phyloP scores from a whole-genome alignment of 2,113 vertebrate genomes.

The Numenius arquata region DNA sequence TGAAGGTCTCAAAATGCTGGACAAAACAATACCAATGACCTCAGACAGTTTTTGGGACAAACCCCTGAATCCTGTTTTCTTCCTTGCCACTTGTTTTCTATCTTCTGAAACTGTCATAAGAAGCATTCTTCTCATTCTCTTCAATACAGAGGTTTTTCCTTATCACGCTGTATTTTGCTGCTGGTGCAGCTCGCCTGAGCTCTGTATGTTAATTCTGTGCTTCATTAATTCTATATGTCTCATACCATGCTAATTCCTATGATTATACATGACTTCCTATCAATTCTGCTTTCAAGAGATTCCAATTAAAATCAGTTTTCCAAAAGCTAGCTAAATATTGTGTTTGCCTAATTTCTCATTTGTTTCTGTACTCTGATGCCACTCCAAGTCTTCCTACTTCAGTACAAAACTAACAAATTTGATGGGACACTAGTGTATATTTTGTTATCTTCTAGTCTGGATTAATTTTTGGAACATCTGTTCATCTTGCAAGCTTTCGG shows the following conservation, averaged over 20 bases:
- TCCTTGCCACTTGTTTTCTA: background rate
- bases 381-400: background rate
- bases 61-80: background rate
- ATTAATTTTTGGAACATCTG: background rate
- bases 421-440: background rate
- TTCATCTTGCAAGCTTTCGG: background rate
- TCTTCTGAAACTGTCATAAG: background rate
- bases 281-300: background rate
- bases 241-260: background rate
- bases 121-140: background rate
- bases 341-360: background rate
- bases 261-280: background rate
- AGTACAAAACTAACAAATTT: background rate
- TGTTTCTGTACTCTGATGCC: background rate
- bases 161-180: background rate
- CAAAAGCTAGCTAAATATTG: background rate
- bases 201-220: background rate
- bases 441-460: background rate
- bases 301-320: background rate
- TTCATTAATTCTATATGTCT: background rate
- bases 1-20: background rate
- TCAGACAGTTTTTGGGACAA: background rate
- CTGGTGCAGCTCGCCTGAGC: background rate
- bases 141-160: accelerated
- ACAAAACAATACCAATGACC: background rate